These are phyloP conservation scores for Porphyrio hochstetteri DNA, from an alignment of 2,113 vertebrate genomes.

Conservation along the genomic window DNA sequence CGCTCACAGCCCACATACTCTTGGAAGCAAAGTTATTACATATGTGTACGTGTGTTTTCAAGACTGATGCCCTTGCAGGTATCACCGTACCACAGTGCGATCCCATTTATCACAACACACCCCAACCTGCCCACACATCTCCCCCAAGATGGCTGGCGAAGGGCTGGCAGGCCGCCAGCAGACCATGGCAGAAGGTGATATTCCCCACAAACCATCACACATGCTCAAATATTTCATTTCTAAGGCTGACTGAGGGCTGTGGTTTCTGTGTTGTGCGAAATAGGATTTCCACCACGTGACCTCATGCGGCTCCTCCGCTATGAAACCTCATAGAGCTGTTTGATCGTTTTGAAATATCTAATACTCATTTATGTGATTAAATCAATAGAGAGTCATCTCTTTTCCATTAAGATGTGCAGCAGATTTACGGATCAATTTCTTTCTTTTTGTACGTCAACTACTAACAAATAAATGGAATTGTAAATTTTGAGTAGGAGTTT, in stretches of 20 bases:
- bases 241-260: conserved; percentile 16
- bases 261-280: background rate
- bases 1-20: background rate
- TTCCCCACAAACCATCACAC: conserved; percentile 44
- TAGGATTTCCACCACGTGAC: conserved; percentile 3
- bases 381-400: conserved; percentile 42
- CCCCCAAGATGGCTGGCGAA: background rate
- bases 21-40: background rate
- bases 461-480: conserved; percentile 25
- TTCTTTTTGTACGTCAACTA: background rate
- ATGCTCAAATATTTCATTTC: conserved; percentile 33
- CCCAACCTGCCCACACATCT: background rate
- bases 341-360: conserved; percentile 30
- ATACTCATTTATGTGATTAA: background rate
- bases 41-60: rapidly evolving
- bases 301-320: background rate
- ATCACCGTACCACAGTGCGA: background rate
- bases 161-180: background rate
- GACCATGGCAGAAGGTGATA: background rate
- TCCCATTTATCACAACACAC: background rate
- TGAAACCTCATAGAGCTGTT: background rate
- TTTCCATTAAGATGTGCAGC: conserved; percentile 11
- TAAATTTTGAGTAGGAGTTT: conserved; percentile 13
- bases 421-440: conserved; percentile 39
- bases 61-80: background rate